Evolutionary conservation across 2,888 invertebrate genomes (phyloP), one percentile per base, ranked within the genome.

Genomic region (Campaea margaritaria): DNA sequence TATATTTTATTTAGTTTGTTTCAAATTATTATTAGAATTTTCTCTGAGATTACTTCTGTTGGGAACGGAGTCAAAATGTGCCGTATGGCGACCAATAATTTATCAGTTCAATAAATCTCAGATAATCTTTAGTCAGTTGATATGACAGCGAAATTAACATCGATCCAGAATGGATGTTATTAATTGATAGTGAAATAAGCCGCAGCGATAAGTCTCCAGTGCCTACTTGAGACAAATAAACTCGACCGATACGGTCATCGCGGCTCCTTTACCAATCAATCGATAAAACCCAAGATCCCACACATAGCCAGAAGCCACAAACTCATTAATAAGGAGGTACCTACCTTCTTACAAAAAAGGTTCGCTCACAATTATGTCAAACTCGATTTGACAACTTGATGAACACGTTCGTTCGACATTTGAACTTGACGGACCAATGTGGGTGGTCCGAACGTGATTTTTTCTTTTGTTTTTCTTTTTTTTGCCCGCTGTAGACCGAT

Each of bases 371-470:
- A 90, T 90, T 89, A 90, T 86, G 91, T 91, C 91, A 88, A 89
- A 90, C 79, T 82, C 85, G 83, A 91, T 91, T 91, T 90, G 91
- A 90, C 90, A 91, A 87, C 82, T 89, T 89, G 91, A 91, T 90
- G 91, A 91, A 90, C 91, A 91, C 87, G 89, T 83, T 85, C 56
- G 78, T 81, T 83, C 85, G 83, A 87, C 81, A 78, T 85, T 85
- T 74, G 82, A 83, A 84, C 85, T 87, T 87, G 88, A 89, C 85
- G 79, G 82, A 82, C 78, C 88, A 71, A 69, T 81, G 86, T 90
- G 91, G 91, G 91, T 91, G 91, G 91, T 91, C 91, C 74, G 78
- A 75, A 80, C 77, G 76, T 78, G 78, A 77, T 81, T 82, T 84
- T 79, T 76, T 78, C 76, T 79, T 79, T 81, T 76, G 71, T 78